Evolutionary conservation across 1,140 invertebrate genomes (phyloP).

Genomic region (Hyphantria cunea): DNA sequence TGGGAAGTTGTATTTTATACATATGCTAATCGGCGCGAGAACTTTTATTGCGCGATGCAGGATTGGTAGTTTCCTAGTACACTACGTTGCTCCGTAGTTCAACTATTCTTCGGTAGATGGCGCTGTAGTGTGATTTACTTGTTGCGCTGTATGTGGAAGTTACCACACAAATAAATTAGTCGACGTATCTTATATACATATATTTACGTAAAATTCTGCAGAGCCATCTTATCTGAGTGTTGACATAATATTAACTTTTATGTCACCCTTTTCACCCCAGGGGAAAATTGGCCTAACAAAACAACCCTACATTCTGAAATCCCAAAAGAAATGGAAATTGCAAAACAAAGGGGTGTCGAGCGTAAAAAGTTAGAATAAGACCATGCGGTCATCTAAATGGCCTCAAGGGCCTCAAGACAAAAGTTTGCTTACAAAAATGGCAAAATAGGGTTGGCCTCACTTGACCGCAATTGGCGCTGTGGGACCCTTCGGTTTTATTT

Average conservation of each 20-base stretch:
- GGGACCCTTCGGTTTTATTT: constrained; percentile 21
- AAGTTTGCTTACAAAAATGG: constrained; percentile 32
- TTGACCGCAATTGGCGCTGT: constrained; percentile 8
- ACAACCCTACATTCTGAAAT: background rate
- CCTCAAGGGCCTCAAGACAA: constrained; percentile 8
- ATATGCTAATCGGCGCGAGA: no score
- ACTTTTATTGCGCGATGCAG: no score
- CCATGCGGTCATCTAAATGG: background rate
- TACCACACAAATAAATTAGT: no score
- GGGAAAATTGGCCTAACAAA: background rate
- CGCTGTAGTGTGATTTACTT: no score
- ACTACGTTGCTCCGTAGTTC: no score
- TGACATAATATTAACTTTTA: background rate
- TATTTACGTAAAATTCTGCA: background rate
- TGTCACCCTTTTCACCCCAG: background rate
- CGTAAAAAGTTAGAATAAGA: constrained; percentile 21
- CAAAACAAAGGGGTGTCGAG: constrained; percentile 17
- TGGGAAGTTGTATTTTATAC: no score
- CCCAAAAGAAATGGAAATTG: constrained; percentile 18
- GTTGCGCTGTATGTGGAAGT: no score
- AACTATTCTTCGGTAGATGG: no score
- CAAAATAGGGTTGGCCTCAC: constrained; percentile 13
- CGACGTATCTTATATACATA: no score
- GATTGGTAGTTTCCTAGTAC: no score
- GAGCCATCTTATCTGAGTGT: background rate